Evolutionary conservation across 2,113 vertebrate species (phyloP), one percentile per base, ranked within the genome.

Genomic region (Melanostigma gelatinosum): DNA sequence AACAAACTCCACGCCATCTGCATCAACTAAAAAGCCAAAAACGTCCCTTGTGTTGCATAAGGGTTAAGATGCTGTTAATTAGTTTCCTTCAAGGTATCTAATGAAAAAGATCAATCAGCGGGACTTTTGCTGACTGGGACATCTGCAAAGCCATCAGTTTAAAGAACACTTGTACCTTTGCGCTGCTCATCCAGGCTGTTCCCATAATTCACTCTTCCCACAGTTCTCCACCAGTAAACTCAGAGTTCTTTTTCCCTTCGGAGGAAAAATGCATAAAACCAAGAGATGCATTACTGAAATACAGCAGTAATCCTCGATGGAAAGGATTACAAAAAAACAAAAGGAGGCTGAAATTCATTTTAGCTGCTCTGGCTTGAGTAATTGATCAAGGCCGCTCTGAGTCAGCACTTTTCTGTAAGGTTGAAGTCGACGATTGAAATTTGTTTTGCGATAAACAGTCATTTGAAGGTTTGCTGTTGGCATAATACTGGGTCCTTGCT

Each of bases 201-300:
- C 22, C 97, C 96, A 0, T 96, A 97, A 90, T 97, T 97, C 79
- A 96, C 96, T 4, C 97, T 93, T 54, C 97, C 97, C 97, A 0
- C 95, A 87, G 90, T 97, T 97, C 89, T 98, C 97, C 54, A 98
- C 97, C 83, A 98, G 84, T 40, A 98, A 93, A 75, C 96, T 94
- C 58, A 99, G 91, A 63, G 93, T 93, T 65, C 95, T 94, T 84
- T 94, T 94, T 29, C 94, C 97, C 97, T 98, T 89, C 9, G 74
- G 44, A 20, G 38, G 38, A 69, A 55, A 78, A 69, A 86, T 62
- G 77, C 58, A 88, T 72, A 82, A 73, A 87, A 73, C 18, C 18
- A 74, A 75, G 62, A 77, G 15, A 42, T 18, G 36, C 22, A 69
- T 70, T 55, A 42, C 34, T 63, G 61, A 64, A 60, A 75, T 42